phyloP scores from a whole-genome alignment of 2,113 vertebrate species.

The Arvicanthis niloticus region DNA sequence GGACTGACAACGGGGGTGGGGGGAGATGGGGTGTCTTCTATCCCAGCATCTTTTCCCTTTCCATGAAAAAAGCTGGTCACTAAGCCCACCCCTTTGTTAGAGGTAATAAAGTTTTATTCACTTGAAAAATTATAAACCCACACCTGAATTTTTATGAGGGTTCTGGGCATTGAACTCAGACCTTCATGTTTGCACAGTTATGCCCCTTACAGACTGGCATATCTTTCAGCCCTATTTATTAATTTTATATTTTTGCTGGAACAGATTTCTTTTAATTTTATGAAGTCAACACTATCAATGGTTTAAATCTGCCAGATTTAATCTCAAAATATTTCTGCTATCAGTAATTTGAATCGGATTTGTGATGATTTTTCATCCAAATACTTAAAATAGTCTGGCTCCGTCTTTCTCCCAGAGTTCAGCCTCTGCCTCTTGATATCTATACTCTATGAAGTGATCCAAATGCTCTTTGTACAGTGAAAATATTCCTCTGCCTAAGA shows the following conservation, averaged over 20 bases:
- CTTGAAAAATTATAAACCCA: neutral
- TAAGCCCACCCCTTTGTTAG: neutral
- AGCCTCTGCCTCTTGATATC: neutral
- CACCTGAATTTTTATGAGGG: neutral
- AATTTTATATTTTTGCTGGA: neutral
- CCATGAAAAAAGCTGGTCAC: no score
- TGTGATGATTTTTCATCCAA: neutral
- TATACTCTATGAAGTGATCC: neutral
- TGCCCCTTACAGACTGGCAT: no score
- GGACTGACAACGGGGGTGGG: neutral
- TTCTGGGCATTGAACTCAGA: neutral
- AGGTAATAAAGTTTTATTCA: slow-evolving; percentile 8
- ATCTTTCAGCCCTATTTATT: slow-evolving; percentile 1
- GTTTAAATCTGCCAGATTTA: neutral
- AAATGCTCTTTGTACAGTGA: neutral
- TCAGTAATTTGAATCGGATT: neutral
- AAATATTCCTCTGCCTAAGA: neutral
- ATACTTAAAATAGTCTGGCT: neutral
- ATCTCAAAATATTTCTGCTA: neutral
- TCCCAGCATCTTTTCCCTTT: neutral
- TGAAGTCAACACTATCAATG: neutral
- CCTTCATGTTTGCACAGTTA: rapidly evolving
- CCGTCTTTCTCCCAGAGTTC: neutral
- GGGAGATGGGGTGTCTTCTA: neutral
- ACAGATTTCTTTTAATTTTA: neutral